These are phyloP conservation scores for Kobus ellipsiprymnus DNA, from an alignment of 2,113 vertebrate genomes.

Conservation along the genomic window DNA sequence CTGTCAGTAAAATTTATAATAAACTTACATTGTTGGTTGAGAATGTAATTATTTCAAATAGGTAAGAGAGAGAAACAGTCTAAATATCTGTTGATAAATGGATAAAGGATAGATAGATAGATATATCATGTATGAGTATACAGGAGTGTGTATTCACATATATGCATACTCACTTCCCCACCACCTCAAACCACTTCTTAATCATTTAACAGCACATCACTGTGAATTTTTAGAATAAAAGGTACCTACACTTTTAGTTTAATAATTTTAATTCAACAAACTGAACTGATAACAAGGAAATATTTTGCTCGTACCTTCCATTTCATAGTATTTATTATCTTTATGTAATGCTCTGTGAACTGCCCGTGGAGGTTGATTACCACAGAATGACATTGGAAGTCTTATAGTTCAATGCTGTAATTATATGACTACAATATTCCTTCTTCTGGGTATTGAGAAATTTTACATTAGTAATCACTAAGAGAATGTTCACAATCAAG, in stretches of 20 bases:
- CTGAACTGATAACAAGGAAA: not conserved
- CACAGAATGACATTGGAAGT: not conserved
- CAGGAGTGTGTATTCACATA: not conserved
- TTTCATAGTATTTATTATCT: not conserved
- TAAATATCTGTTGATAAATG: not conserved
- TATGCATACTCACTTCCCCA: not conserved
- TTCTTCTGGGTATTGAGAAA: not conserved
- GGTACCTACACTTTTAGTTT: not conserved
- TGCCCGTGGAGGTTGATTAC: fast-evolving
- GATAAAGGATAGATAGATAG: not conserved
- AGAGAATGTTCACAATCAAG: not conserved
- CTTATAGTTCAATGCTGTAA: not conserved
- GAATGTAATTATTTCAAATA: not conserved
- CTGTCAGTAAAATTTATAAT: not conserved
- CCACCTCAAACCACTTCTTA: not conserved
- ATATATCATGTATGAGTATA: not conserved
- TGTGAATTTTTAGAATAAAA: not conserved
- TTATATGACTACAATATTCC: not conserved
- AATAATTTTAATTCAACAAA: not conserved
- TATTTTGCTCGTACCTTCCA: not conserved
- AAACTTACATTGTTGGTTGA: not conserved
- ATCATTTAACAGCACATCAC: not conserved
- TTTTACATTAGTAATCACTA: not conserved
- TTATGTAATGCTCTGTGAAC: not conserved
- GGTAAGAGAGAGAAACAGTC: not conserved